phyloP scores from a whole-genome alignment of 2,113 vertebrate species.

The Aptenodytes forsteri region DNA sequence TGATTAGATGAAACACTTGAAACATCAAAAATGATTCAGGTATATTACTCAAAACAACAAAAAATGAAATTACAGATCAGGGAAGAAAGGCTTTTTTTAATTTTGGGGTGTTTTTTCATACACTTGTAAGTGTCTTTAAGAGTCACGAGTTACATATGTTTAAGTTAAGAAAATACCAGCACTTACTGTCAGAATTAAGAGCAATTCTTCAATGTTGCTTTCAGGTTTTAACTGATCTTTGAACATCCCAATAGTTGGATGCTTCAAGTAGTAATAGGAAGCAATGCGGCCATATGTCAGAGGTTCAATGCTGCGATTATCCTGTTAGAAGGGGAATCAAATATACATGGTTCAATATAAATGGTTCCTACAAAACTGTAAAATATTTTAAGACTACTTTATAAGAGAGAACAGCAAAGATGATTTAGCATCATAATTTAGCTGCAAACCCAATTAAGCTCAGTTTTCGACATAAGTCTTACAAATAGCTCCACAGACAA shows the following conservation, averaged over 20 bases:
- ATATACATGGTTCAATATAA: background rate
- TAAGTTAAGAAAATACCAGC: background rate
- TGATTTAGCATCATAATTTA: background rate
- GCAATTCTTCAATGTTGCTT: slow-evolving; percentile 83
- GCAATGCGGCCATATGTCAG: slow-evolving; percentile 88
- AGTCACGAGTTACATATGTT: background rate
- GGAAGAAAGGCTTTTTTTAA: background rate
- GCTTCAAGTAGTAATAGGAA: slow-evolving; percentile 96
- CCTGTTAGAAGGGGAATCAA: slow-evolving; percentile 71
- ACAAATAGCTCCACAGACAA: background rate
- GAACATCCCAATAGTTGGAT: slow-evolving; percentile 91
- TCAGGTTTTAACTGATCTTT: slow-evolving; percentile 89
- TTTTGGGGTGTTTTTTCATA: background rate
- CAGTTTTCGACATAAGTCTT: background rate
- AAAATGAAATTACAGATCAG: background rate
- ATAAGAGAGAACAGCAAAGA: background rate
- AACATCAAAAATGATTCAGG: background rate
- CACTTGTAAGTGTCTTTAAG: background rate
- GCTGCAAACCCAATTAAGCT: background rate
- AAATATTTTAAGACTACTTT: background rate
- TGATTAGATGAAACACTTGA: background rate
- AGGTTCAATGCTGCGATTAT: slow-evolving; percentile 86
- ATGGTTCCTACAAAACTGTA: background rate
- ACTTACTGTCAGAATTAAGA: slow-evolving; percentile 91
- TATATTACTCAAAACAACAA: background rate